Conservation (phyloP, 2,113 vertebrate genomes). For the Campylorhamphus procurvoides region DNA sequence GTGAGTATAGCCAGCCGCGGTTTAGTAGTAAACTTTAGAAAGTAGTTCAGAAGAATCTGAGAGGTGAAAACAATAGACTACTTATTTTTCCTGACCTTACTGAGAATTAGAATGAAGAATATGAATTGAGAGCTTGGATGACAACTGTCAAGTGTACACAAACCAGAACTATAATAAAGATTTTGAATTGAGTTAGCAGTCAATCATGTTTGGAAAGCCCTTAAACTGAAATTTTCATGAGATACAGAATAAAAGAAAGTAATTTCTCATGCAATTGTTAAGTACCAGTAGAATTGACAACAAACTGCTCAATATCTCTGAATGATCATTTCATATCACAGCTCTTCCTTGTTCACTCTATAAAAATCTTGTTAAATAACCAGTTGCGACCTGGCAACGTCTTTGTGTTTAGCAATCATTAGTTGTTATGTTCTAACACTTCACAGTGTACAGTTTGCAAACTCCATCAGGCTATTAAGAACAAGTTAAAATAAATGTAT, state of each 20-base stretch:
- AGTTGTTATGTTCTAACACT: background rate
- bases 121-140: background rate
- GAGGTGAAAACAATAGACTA: background rate
- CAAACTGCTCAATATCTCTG: background rate
- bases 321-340: background rate
- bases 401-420: background rate
- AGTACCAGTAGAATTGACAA: background rate
- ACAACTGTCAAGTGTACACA: background rate
- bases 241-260: background rate
- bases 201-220: constrained; percentile 7
- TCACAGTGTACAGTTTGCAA: background rate
- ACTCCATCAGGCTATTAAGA: rapidly evolving
- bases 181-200: background rate
- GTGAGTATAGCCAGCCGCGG: background rate
- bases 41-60: background rate
- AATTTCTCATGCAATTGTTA: background rate
- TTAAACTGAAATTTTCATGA: background rate
- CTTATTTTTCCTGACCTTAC: background rate
- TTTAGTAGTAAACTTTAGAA: background rate
- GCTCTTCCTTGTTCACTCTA: background rate
- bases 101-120: background rate
- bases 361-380: background rate
- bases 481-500: background rate
- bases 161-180: background rate
- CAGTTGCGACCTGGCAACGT: background rate